Percentiles rank a stretch among this genome's conserved stretches.
phyloP scores from a whole-genome alignment of 1,140 invertebrate species.

The Heliconius nattereri region DNA sequence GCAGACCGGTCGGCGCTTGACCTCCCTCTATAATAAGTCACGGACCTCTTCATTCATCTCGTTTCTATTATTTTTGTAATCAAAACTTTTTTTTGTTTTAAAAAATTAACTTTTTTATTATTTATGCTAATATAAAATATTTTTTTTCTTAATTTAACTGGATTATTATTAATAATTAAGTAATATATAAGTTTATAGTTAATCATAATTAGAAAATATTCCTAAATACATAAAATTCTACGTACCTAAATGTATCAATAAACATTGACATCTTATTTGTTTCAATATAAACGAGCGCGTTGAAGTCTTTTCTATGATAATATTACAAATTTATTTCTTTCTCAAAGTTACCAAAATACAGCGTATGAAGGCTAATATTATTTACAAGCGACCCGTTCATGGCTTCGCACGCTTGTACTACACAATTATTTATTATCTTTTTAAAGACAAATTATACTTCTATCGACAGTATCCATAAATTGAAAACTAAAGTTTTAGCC shows the following conservation, averaged over 20 bases:
- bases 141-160: not conserved
- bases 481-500: too few species aligned
- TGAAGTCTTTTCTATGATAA: slow-evolving; percentile 29
- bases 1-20: slow-evolving; percentile 47
- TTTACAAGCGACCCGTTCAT: too few species aligned
- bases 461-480: too few species aligned
- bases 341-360: not conserved
- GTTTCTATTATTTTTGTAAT: slow-evolving; percentile 23
- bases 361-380: not conserved
- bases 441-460: too few species aligned
- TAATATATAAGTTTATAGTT: too few species aligned
- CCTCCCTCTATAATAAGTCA: slow-evolving; percentile 46
- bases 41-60: slow-evolving; percentile 40
- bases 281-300: slow-evolving; percentile 19
- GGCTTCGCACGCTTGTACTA: too few species aligned
- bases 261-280: too few species aligned
- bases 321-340: not conserved
- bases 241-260: too few species aligned
- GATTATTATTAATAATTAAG: too few species aligned
- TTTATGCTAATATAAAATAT: not conserved
- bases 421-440: too few species aligned
- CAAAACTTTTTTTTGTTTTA: not conserved
- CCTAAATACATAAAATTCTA: too few species aligned
- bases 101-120: not conserved
- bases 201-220: too few species aligned